phyloP scores from a whole-genome alignment of 2,113 vertebrate genomes.

The Numenius arquata region DNA sequence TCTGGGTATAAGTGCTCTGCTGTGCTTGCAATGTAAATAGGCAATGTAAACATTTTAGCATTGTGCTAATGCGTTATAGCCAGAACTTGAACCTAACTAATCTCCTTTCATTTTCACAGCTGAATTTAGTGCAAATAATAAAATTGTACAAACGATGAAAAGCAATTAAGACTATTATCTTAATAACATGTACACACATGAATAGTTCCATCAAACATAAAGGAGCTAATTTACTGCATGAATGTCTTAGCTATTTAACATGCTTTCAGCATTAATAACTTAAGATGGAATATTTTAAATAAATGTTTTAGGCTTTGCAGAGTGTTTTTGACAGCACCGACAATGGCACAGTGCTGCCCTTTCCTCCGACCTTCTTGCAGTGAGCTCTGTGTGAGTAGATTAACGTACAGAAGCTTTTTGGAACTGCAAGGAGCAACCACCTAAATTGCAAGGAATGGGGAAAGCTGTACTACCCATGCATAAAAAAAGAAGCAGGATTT shows the following conservation, averaged over 20 bases:
- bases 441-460: not conserved
- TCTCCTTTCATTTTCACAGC: not conserved
- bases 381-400: not conserved
- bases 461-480: not conserved
- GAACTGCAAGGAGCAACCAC: not conserved
- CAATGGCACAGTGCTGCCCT: not conserved
- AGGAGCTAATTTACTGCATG: not conserved
- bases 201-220: not conserved
- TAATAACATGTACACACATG: not conserved
- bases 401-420: not conserved
- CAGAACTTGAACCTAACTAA: not conserved
- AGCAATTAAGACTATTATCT: not conserved
- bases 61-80: not conserved
- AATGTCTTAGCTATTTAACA: not conserved
- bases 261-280: not conserved
- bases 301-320: not conserved
- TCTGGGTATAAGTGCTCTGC: not conserved
- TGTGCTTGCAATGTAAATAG: not conserved
- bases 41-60: not conserved
- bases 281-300: not conserved
- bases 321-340: not conserved
- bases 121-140: conserved; percentile 15
- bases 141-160: not conserved
- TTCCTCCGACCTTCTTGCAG: not conserved
- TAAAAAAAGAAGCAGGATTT: too few relatives aligned